A percentile compares a stretch with the other conserved stretches of the same genome.
Conservation (phyloP, 2,797 vertebrate species). For the Balearica regulorum region DNA sequence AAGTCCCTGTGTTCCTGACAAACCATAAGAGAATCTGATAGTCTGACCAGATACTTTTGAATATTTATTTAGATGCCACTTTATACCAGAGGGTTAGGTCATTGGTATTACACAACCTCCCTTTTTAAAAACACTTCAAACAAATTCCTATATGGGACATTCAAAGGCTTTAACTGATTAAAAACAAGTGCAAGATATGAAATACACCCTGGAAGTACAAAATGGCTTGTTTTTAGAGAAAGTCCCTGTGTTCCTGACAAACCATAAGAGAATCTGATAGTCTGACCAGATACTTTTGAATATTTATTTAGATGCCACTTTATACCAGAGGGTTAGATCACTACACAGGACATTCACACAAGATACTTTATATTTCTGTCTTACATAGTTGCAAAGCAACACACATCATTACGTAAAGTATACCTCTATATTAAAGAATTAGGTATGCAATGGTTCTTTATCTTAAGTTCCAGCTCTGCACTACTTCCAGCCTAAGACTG, state of each 20-base stretch:
- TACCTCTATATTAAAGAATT: background rate
- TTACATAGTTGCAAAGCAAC: background rate
- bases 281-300: background rate
- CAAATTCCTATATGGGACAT: slow-evolving; percentile 25
- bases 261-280: background rate
- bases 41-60: background rate
- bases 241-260: background rate
- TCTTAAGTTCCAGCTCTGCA: background rate
- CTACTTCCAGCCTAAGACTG: background rate
- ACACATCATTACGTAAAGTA: background rate
- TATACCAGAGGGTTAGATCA: background rate
- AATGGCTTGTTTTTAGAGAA: background rate
- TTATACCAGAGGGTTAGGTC: background rate
- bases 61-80: background rate
- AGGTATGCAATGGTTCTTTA: background rate
- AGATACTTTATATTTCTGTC: background rate
- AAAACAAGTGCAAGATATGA: slow-evolving; percentile 6
- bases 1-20: background rate
- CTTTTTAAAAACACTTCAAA: slow-evolving; percentile 40
- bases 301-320: background rate
- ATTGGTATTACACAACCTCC: slow-evolving; percentile 16
- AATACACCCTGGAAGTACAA: background rate
- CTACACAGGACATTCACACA: background rate
- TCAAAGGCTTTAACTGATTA: background rate
- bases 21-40: background rate